Evolutionary conservation across 2,888 invertebrate genomes (phyloP).

Genomic region (Sthenelais limicola): DNA sequence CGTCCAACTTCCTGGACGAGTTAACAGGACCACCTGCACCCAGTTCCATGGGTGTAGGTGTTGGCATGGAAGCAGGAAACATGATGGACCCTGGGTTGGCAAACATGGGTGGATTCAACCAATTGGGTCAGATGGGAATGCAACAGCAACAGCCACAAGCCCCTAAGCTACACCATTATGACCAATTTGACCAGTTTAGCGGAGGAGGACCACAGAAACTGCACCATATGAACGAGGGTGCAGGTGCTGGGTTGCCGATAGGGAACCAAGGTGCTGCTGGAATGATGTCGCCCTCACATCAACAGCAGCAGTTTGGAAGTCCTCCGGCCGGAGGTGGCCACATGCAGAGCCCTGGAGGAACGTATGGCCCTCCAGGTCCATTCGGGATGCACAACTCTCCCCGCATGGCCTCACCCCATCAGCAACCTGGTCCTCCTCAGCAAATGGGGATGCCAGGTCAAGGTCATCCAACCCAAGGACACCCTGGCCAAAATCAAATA

Average conservation of each 20-base stretch:
- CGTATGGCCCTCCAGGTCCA: conserved; percentile 47
- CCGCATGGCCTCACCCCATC: conserved; percentile 50
- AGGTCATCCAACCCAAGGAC: conserved; percentile 11
- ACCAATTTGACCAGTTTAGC: conserved; percentile 48
- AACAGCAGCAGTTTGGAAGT: conserved; percentile 58
- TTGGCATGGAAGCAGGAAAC: conserved; percentile 28
- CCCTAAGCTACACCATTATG: conserved; percentile 39
- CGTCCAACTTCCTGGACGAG: conserved; percentile 62
- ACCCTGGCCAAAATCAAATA: conserved; percentile 7
- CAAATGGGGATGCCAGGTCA: conserved; percentile 16
- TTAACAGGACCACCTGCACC: conserved; percentile 51
- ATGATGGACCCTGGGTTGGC: conserved; percentile 24
- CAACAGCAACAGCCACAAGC: conserved; percentile 35
- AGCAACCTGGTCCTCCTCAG: conserved; percentile 42
- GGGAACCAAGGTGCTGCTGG: conserved; percentile 26
- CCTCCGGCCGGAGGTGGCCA: conserved; percentile 53
- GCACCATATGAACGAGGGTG: conserved; percentile 46
- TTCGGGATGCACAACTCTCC: conserved; percentile 48
- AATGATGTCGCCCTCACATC: conserved; percentile 44
- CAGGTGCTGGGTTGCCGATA: neutral
- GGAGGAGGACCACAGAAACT: conserved; percentile 49
- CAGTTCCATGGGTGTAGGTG: conserved; percentile 40
- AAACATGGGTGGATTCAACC: conserved; percentile 16
- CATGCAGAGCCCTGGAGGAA: conserved; percentile 48
- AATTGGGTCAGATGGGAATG: conserved; percentile 17